These are phyloP conservation scores for Ctena decussata DNA, from an alignment of 2,888 invertebrate genomes.

Conservation along the genomic window DNA sequence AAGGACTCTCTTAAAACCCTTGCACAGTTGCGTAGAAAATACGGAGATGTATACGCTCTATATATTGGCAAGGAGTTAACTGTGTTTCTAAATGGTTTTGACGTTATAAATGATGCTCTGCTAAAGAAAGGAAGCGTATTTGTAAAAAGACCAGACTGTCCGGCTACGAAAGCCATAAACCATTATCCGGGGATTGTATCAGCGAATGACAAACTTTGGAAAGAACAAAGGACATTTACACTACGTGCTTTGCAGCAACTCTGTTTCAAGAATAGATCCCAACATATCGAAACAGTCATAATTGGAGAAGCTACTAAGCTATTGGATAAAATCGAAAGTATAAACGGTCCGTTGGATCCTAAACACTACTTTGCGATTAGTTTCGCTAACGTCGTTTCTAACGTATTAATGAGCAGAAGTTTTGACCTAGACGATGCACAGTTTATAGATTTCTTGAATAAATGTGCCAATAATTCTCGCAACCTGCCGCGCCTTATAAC, in stretches of 20 bases:
- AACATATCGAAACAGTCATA: constrained; percentile 31
- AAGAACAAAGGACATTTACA: constrained; percentile 35
- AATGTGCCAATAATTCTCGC: constrained; percentile 12
- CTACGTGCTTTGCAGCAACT: constrained; percentile 26
- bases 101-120: constrained; percentile 48
- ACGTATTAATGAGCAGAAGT: constrained; percentile 49
- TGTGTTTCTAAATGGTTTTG: constrained; percentile 52
- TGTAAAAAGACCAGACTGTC: constrained; percentile 5
- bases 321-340: neutral
- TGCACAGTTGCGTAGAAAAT: constrained; percentile 18
- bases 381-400: constrained; percentile 68
- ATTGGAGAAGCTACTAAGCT: constrained; percentile 21
- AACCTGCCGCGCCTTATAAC: neutral
- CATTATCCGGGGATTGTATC: constrained; percentile 24
- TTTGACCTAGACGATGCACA: constrained; percentile 40
- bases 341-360: constrained; percentile 38
- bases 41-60: constrained; percentile 51
- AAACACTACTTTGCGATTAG: constrained; percentile 36
- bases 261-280: constrained; percentile 34
- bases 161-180: neutral
- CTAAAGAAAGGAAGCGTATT: constrained; percentile 49
- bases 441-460: constrained; percentile 42
- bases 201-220: constrained; percentile 39
- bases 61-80: constrained; percentile 46
- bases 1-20: constrained; percentile 20